Percentiles rank a stretch among this genome's conserved stretches.
These are phyloP conservation scores for Coreius guichenoti DNA, from an alignment of 2,797 vertebrate species.

Conservation along the genomic window DNA sequence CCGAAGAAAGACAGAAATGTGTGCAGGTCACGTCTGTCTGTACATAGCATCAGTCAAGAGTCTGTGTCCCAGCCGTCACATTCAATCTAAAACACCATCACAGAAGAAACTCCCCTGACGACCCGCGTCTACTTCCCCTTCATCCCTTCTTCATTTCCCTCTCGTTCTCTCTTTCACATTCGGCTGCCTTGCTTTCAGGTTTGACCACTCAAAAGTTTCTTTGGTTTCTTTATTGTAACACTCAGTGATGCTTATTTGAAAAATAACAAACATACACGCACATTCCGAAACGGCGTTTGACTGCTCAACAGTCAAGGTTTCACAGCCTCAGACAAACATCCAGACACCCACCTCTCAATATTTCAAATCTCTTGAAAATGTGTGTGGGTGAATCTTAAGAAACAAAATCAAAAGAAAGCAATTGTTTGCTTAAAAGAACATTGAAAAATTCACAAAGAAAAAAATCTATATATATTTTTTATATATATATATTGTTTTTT, in stretches of 20 bases:
- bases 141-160: slow-evolving; percentile 24
- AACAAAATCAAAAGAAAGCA: neutral
- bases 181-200: slow-evolving; percentile 1
- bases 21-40: slow-evolving; percentile 38
- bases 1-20: neutral
- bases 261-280: neutral
- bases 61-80: slow-evolving; percentile 63
- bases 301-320: neutral
- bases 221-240: neutral
- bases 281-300: neutral
- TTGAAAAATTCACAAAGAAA: neutral
- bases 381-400: neutral
- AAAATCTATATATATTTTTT: neutral
- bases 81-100: slow-evolving; percentile 54
- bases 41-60: slow-evolving; percentile 26
- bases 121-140: slow-evolving; percentile 9
- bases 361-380: neutral
- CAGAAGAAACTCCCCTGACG: slow-evolving; percentile 31
- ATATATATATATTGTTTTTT: neutral
- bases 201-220: neutral
- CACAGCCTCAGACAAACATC: neutral
- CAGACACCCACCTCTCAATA: neutral
- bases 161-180: slow-evolving; percentile 20
- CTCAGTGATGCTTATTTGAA: neutral
- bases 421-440: neutral